These are phyloP conservation scores for Buathra laborator DNA, from an alignment of 2,888 invertebrate genomes.

Conservation along the genomic window DNA sequence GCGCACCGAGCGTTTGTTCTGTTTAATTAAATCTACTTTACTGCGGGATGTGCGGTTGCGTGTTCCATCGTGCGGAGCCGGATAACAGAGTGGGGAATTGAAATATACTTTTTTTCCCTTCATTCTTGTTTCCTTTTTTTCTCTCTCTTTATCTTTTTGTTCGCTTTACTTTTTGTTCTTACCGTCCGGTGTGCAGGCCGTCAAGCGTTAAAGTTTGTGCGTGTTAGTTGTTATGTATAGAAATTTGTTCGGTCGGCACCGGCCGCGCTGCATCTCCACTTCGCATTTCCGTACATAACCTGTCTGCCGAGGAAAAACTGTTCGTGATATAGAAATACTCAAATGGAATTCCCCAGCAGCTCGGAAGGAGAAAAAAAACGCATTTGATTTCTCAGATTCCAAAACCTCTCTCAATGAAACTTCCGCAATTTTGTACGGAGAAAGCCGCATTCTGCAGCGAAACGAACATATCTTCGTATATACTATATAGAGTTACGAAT, in stretches of 20 bases:
- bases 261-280: neutral
- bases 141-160: conserved; percentile 4
- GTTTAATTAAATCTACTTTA: conserved; percentile 51
- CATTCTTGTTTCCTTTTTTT: neutral
- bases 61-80: conserved; percentile 28
- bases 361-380: neutral
- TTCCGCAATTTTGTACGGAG: neutral
- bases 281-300: neutral
- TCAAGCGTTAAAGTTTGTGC: conserved; percentile 25
- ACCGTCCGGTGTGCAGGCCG: neutral
- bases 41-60: conserved; percentile 26
- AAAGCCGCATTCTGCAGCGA: neutral
- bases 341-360: conserved; percentile 31
- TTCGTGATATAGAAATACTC: conserved; percentile 7
- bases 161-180: conserved; percentile 2
- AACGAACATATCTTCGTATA: neutral
- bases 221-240: conserved; percentile 23
- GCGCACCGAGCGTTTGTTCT: conserved; percentile 39
- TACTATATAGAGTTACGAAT: conserved; percentile 38
- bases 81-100: conserved; percentile 24
- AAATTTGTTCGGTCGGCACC: conserved; percentile 14
- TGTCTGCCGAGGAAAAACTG: neutral
- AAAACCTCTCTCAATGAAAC: neutral
- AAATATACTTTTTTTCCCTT: conserved; percentile 25
- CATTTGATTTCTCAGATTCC: neutral